Evolutionary conservation across 1,140 invertebrate genomes (phyloP), one percentile per base, ranked within the genome.

Genomic region (Cotesia typhae): DNA sequence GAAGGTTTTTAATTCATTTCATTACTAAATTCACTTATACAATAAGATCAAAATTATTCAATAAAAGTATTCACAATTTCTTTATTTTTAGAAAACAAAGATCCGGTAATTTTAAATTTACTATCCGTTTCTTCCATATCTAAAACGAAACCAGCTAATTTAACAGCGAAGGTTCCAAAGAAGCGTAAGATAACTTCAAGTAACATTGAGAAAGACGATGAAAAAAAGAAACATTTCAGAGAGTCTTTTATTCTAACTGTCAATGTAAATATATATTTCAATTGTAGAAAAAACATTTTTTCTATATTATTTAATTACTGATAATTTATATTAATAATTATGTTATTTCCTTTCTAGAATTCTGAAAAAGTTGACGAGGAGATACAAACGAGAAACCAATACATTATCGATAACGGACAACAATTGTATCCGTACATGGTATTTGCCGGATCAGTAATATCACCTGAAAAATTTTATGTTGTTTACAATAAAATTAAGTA

Each of bases 361-460:
- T 4, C 12, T 55, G 7, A 14, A 14, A 17, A 17, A 10, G 53
- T 55, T 5, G 12, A 4, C 4, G 7, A 7, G 4, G 53, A 55
- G 14, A 55, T 55, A 10, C 7, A 55, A n/a, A 55, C 4, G 12
- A n/a, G 53, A n/a, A 55, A 55, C 12, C 4, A 7, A 10, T 55
- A 55, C 12, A 55, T 55, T 1, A n/a, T 55, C 14, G 12, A 4
- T 5, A 55, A 55, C 12, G 53, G 53, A n/a, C 12, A 55, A n/a
- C 12, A 55, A 55, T 12, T 55, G 7, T 55, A 55, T 55, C 53
- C 53, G 12, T 55, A 55, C 12, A 55, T 55, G 53, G 53, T 55
- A n/a, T 55, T 14, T n/a, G 53, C 1, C 7, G 53, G 53, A 10
- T 55, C 53, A 10, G 12, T 12, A 12, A 17, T 1, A 10, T 55